phyloP scores from a whole-genome alignment of 1,140 invertebrate genomes.

The Drepana arcuata region DNA sequence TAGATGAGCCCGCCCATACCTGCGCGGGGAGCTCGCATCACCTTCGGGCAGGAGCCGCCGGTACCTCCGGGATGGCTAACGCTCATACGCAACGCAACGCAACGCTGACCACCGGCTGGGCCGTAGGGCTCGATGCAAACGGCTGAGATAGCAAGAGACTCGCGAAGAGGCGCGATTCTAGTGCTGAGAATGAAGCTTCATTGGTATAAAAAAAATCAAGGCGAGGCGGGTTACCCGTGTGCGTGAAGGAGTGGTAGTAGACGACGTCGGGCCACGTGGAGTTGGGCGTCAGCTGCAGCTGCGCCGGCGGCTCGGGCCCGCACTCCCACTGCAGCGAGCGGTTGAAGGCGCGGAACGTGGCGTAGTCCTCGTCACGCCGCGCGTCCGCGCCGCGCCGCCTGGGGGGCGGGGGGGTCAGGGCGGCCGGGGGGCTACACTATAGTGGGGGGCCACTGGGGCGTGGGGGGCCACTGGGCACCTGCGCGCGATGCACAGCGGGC shows the following conservation, averaged over 20 bases:
- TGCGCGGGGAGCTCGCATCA: too few species aligned
- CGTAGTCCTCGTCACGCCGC: constrained; percentile 84
- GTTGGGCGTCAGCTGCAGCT: constrained; percentile 89
- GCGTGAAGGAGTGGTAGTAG: constrained; percentile 95
- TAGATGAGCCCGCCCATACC: too few species aligned
- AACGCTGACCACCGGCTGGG: too few species aligned
- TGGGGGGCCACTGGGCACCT: constrained; percentile 1
- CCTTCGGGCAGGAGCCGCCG: too few species aligned
- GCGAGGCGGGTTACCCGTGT: constrained; percentile 47
- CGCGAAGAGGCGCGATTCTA: too few species aligned
- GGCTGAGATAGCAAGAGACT: too few species aligned
- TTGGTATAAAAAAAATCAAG: too few species aligned
- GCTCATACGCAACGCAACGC: too few species aligned
- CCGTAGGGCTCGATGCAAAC: too few species aligned
- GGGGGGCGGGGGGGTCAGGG: constrained; percentile 68
- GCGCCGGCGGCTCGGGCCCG: constrained; percentile 78
- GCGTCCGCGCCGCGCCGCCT: constrained; percentile 76
- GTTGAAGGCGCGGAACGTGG: constrained; percentile 88
- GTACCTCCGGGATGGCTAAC: too few species aligned
- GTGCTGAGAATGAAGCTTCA: too few species aligned
- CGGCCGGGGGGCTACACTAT: constrained; percentile 62
- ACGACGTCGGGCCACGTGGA: constrained; percentile 92
- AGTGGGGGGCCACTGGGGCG: not conserved
- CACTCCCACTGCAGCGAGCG: constrained; percentile 80
- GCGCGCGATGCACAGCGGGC: not conserved